Evolutionary conservation across 2,888 invertebrate species (phyloP), one percentile per base, ranked within the genome.

Genomic region (Hedychridium roseum): DNA sequence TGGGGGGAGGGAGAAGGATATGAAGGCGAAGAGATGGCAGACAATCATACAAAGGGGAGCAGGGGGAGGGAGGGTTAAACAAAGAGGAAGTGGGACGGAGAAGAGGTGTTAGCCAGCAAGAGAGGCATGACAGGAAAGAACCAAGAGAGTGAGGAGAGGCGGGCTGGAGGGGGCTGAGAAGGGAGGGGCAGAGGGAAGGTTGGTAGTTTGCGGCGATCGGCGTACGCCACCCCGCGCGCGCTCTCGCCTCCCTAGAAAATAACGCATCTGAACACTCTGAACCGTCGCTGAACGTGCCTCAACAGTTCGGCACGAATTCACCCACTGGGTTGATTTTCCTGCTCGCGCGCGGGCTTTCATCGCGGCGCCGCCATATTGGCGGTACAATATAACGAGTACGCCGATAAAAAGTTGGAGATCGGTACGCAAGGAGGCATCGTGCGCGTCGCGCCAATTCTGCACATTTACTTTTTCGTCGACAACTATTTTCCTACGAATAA

Each of bases 221-320:
- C 68, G 71, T 64, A 60, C 59, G 68, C 59, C 57, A 61, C 55
- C 52, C 57, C 60, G 63, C 53, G 53, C 47, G 23, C 51, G 43
- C 42, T 41, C 36, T 36, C 61, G 63, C 63, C 57, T 65, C 64
- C 61, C 66, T 66, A 65, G 66, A 64, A 70, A 67, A 71, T 66
- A 64, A 67, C 70, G 64, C 57, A 61, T 60, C 59, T 68, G 68
- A 71, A 69, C 68, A 66, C 57, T 63, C 67, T 66, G 64, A 68
- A 71, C 66, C 68, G 65, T 58, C 57, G 57, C 66, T 65, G 68
- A 70, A 68, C 64, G 64, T 60, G 54, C 59, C 54, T 66, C 66
- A 70, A 70, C 69, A 66, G 64, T 64, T 64, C 68, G 58, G 57
- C 58, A 58, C 60, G 62, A 58, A 60, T 64, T 61, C 65, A 57